A percentile compares a stretch with the other conserved stretches of the same genome.
Evolutionary conservation across 2,113 vertebrate species (phyloP).

Genomic region (Cygnus atratus): DNA sequence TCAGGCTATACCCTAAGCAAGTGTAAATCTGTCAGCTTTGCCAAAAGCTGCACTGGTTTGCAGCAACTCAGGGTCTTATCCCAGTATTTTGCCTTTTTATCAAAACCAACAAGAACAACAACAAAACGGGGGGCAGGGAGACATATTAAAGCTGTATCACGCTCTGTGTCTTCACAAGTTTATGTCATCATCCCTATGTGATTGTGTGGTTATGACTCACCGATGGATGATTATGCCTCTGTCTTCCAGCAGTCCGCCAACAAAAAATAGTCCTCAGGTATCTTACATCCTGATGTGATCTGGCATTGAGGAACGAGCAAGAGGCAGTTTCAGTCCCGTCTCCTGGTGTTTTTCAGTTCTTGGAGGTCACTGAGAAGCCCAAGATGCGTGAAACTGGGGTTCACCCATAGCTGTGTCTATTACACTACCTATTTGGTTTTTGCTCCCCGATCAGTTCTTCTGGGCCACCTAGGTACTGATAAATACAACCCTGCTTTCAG

Average conservation of each 20-base stretch:
- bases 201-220: slow-evolving; percentile 26
- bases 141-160: neutral
- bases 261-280: neutral
- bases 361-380: neutral
- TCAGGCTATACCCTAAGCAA: neutral
- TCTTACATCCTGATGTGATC: neutral
- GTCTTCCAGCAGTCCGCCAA: slow-evolving; percentile 9
- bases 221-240: neutral
- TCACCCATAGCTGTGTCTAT: neutral
- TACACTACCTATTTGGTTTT: neutral
- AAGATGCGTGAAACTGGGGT: neutral
- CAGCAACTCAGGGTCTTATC: neutral
- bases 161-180: neutral
- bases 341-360: neutral
- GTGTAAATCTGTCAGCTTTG: neutral
- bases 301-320: slow-evolving; percentile 25
- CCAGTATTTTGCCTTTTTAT: neutral
- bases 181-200: neutral
- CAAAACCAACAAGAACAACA: neutral
- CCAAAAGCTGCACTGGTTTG: neutral
- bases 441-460: neutral
- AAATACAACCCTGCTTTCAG: neutral
- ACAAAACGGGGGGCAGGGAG: neutral
- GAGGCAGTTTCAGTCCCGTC: neutral
- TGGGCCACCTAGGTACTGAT: neutral